phyloP scores from a whole-genome alignment of 2,888 invertebrate species.

The Zonitis immaculata region DNA sequence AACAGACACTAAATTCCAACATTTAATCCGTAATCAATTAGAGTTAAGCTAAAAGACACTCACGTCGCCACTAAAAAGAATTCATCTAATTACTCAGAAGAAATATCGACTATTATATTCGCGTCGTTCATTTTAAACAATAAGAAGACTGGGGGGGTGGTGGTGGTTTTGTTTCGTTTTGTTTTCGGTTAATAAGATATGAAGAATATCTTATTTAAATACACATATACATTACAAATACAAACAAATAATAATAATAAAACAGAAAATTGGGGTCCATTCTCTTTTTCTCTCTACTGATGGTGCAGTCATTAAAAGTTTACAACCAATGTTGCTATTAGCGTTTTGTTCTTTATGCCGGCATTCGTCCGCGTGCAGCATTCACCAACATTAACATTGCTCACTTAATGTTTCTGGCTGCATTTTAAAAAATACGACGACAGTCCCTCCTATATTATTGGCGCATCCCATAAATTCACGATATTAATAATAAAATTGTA shows the following conservation, averaged over 20 bases:
- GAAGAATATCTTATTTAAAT: too few species aligned
- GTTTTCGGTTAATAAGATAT: too few species aligned
- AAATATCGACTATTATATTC: not conserved
- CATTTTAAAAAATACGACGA: constrained; percentile 39
- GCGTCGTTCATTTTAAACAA: not conserved
- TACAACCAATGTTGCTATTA: constrained; percentile 41
- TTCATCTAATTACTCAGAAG: not conserved
- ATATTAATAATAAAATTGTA: constrained; percentile 40
- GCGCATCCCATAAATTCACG: constrained; percentile 41
- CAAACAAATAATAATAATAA: not conserved
- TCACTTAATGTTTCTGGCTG: constrained; percentile 38
- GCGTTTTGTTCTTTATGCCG: constrained; percentile 38
- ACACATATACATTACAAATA: too few species aligned
- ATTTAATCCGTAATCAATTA: too few species aligned
- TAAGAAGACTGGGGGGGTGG: not conserved
- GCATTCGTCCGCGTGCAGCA: constrained; percentile 31
- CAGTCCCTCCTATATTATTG: constrained; percentile 40
- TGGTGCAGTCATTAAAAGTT: constrained; percentile 38
- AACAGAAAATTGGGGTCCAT: not conserved
- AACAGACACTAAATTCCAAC: constrained; percentile 46
- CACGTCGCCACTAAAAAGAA: not conserved
- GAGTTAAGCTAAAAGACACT: not conserved
- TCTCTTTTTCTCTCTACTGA: not conserved
- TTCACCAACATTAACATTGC: constrained; percentile 39
- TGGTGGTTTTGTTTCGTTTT: too few species aligned